phyloP scores from a whole-genome alignment of 2,888 invertebrate genomes.

The Cataglyphis cursor region DNA sequence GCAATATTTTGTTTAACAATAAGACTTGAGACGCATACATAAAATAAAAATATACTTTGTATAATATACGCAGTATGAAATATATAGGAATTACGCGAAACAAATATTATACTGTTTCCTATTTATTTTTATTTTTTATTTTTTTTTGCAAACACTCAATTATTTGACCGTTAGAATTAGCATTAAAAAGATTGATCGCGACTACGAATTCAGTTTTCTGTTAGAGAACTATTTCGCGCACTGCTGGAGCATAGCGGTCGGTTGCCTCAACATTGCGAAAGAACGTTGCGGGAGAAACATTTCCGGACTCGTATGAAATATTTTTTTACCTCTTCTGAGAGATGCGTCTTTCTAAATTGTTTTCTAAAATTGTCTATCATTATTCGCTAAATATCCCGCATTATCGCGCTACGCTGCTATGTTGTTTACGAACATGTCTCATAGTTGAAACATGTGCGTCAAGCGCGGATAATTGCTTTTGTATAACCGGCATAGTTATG shows the following conservation, averaged over 20 bases:
- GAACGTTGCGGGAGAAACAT: not conserved
- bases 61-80: not conserved
- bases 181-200: slow-evolving; percentile 3
- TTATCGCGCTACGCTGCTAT: slow-evolving; percentile 12
- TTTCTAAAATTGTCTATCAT: slow-evolving; percentile 23
- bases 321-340: slow-evolving; percentile 16
- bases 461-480: slow-evolving; percentile 50
- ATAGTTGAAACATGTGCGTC: slow-evolving; percentile 38
- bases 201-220: not conserved
- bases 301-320: slow-evolving; percentile 20
- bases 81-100: not conserved
- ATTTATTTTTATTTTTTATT: not conserved
- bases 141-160: not conserved
- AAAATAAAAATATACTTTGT: not conserved
- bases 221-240: slow-evolving; percentile 16
- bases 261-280: slow-evolving; percentile 24
- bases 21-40: not conserved
- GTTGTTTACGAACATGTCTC: slow-evolving; percentile 47
- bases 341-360: slow-evolving; percentile 9
- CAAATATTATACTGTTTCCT: not conserved
- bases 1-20: not conserved
- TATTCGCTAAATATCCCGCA: slow-evolving; percentile 13
- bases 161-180: not conserved
- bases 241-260: slow-evolving; percentile 14
- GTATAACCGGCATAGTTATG: slow-evolving; percentile 39